Percentiles rank a stretch among this genome's conserved stretches.
Evolutionary conservation across 2,888 invertebrate species (phyloP).

Genomic region (Pyrrhosoma nymphula): DNA sequence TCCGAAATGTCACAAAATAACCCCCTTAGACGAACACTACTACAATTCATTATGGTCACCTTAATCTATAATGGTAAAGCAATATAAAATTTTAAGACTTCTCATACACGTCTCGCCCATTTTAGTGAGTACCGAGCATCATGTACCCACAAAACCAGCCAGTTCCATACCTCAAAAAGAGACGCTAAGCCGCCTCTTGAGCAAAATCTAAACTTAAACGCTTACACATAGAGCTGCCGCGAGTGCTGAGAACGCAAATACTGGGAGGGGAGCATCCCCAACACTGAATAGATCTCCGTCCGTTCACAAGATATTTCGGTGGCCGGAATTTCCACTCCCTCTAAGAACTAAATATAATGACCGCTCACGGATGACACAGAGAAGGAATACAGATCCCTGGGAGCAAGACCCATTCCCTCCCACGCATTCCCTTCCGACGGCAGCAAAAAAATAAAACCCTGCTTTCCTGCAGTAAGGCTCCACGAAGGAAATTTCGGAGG

Average conservation of each 20-base stretch:
- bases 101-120: no score
- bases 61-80: no score
- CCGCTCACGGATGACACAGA: neutral
- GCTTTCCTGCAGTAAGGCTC: neutral
- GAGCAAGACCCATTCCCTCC: neutral
- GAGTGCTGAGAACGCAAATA: neutral
- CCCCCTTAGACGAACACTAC: no score
- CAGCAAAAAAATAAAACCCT: neutral
- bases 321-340: neutral
- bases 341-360: slow-evolving; percentile 8
- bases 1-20: no score
- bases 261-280: neutral
- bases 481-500: neutral
- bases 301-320: neutral
- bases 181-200: neutral
- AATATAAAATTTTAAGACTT: no score
- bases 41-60: no score
- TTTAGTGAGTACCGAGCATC: no score
- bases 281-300: neutral
- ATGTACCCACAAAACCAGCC: neutral
- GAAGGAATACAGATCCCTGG: neutral
- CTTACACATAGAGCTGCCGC: neutral
- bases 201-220: slow-evolving; percentile 27
- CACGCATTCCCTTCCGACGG: neutral
- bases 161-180: neutral